phyloP scores from a whole-genome alignment of 2,888 invertebrate species.

The Amphipoea oculea region DNA sequence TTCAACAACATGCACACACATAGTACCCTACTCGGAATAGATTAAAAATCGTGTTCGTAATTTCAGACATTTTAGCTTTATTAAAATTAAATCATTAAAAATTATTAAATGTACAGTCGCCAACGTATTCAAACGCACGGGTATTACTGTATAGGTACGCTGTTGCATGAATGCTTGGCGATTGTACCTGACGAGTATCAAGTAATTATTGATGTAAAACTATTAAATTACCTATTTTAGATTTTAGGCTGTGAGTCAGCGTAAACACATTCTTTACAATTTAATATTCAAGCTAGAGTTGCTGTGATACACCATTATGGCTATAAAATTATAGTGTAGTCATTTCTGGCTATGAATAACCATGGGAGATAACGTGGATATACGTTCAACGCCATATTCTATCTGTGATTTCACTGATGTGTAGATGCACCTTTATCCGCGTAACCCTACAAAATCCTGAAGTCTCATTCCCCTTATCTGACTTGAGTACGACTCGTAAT shows the following conservation, averaged over 20 bases:
- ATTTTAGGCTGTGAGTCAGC: conserved; percentile 89
- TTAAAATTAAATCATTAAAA: conserved; percentile 64
- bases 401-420: conserved; percentile 85
- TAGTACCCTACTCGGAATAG: conserved; percentile 77
- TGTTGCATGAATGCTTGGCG: conserved; percentile 56
- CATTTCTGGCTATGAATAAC: conserved; percentile 81
- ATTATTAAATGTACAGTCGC: conserved; percentile 65
- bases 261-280: conserved; percentile 87
- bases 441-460: conserved; percentile 58
- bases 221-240: conserved; percentile 83
- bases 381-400: conserved; percentile 78
- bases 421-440: conserved; percentile 77
- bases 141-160: conserved; percentile 49
- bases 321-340: conserved; percentile 86
- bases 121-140: conserved; percentile 48
- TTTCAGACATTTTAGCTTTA: conserved; percentile 83
- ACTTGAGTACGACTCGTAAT: conserved; percentile 68
- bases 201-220: conserved; percentile 79
- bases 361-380: conserved; percentile 66
- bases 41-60: conserved; percentile 84
- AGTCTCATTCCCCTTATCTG: conserved; percentile 60
- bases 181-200: conserved; percentile 77
- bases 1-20: conserved; percentile 80
- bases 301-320: conserved; percentile 90
- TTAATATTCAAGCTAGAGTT: conserved; percentile 90